Conservation (phyloP, 2,113 vertebrate species). For the Pithys albifrons region DNA sequence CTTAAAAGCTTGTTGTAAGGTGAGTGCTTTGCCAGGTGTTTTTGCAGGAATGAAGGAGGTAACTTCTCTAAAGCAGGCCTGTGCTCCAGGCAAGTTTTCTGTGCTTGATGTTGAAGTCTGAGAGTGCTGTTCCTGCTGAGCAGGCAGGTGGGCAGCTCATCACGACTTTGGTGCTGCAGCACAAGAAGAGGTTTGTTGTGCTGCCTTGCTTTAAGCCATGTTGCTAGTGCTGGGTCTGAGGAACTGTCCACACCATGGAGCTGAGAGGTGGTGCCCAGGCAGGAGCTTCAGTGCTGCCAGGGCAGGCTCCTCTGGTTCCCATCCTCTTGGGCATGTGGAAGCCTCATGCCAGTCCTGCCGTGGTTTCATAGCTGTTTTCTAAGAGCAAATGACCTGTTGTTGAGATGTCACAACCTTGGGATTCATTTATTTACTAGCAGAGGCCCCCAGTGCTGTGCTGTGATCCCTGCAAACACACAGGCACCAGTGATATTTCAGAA, state of each 20-base stretch:
- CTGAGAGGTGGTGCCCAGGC: background rate
- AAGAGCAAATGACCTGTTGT: background rate
- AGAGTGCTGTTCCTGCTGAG: background rate
- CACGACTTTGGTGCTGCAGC: background rate
- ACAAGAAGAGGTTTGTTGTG: background rate
- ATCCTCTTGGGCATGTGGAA: background rate
- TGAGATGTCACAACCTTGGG: background rate
- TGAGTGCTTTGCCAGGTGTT: background rate
- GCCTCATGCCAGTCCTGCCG: background rate
- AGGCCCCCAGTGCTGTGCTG: background rate
- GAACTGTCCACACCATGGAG: too few species aligned
- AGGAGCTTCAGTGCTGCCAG: background rate
- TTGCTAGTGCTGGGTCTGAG: background rate
- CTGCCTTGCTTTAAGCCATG: background rate
- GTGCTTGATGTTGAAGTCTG: background rate
- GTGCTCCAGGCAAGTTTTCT: background rate
- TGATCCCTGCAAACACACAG: rapidly evolving
- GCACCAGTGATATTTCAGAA: background rate
- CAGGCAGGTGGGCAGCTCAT: background rate
- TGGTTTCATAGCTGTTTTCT: background rate
- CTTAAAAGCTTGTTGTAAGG: background rate
- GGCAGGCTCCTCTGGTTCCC: background rate
- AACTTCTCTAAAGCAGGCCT: background rate
- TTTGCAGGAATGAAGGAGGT: background rate
- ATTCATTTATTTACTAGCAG: background rate